Evolutionary conservation across 2,797 vertebrate genomes (phyloP).

Genomic region (Limnodromus scolopaceus): DNA sequence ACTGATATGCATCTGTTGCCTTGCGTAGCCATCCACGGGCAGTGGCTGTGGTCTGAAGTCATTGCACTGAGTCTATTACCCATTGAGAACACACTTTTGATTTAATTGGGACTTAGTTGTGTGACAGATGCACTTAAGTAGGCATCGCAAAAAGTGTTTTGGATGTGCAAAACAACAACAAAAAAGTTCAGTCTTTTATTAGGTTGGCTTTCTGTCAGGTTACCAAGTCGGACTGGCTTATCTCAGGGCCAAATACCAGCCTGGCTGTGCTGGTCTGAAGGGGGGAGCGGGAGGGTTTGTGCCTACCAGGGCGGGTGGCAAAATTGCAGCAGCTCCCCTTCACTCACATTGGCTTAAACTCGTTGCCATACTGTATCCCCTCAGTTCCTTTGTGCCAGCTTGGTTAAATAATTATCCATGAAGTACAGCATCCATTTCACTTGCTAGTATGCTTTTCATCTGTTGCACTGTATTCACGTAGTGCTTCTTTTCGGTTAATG

Average conservation of each 20-base stretch:
- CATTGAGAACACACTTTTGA: not conserved
- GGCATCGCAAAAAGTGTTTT: not conserved
- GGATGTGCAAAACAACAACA: not conserved
- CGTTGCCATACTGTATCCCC: not conserved
- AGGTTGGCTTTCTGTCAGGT: not conserved
- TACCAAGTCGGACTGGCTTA: not conserved
- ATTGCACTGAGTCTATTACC: accelerated
- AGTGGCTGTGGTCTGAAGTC: not conserved
- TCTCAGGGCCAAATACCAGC: not conserved
- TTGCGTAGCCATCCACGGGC: not conserved
- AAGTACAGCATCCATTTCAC: not conserved
- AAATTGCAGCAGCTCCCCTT: not conserved
- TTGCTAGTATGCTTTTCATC: not conserved
- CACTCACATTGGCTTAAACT: not conserved
- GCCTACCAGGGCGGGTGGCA: not conserved
- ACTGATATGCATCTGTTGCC: not conserved
- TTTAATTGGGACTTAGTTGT: slow-evolving; percentile 1
- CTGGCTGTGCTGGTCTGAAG: not conserved
- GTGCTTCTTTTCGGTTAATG: not conserved
- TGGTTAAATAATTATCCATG: not conserved
- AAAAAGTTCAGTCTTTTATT: not conserved
- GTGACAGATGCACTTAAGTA: not conserved
- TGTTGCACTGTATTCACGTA: not conserved
- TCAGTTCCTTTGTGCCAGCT: not conserved
- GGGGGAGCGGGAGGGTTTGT: not conserved